Evolutionary conservation across 2,888 invertebrate genomes (phyloP), one percentile per base, ranked within the genome.

Genomic region (Blomia tropicalis): DNA sequence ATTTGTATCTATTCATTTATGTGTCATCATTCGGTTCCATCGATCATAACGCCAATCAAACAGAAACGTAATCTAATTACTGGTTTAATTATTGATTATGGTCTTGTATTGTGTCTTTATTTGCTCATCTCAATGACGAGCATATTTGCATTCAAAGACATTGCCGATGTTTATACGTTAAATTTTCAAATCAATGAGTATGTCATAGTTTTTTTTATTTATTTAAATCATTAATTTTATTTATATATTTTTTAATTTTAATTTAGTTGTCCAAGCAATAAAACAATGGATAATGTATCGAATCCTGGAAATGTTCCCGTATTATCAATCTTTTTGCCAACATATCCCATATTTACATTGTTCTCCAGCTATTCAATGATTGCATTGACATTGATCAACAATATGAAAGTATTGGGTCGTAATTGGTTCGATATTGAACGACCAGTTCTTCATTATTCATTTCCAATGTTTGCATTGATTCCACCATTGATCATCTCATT

Each of bases 1-100:
- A 87, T 89, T 43, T 88, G 91, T 73, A 86, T 96, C 14, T 96
- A 98, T 74, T 91, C 95, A 51, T 98, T 98, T 77, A 98, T 98
- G 96, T 96, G 96, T 72, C 96, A 98, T 72, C 96, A 98, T 75
- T 95, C 93, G 0, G 75, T 98, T 36, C 96, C 96, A 1, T 86
- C 87, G 1, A 79, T 98, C 59, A 79, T 96, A 66, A 84, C 87
- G 4, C 96, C 96, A 0, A 87, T 98, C 69, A 77, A 81, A 47
- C 81, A 86, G 70, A 96, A 96, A 73, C 77, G 77, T 1, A 69
- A 69, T 22, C 66, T 78, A 11, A 71, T 71, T 65, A 58, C 77
- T 44, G 81, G 85, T 66, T 76, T 96, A 65, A 81, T 82, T 5
- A 74, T 82, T 4, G 92, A 95, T 75, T 96, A 91, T 73, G 70